phyloP scores from a whole-genome alignment of 2,797 vertebrate species.

The Halcyon badia region DNA sequence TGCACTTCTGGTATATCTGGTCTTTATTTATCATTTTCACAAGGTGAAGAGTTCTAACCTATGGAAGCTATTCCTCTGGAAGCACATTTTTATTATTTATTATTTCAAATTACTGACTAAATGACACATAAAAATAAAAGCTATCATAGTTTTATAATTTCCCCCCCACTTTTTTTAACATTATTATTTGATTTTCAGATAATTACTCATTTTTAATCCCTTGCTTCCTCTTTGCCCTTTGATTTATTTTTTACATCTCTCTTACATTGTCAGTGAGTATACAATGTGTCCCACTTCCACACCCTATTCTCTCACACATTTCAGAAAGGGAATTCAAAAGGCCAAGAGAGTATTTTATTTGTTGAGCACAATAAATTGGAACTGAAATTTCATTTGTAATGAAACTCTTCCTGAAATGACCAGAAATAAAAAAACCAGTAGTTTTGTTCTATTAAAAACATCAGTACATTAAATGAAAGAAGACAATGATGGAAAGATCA shows the following conservation, averaged over 20 bases:
- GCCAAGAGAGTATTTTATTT: neutral
- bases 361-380: neutral
- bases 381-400: neutral
- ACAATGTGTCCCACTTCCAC: neutral
- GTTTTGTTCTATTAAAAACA: neutral
- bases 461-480: neutral
- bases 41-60: neutral
- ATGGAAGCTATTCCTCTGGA: neutral
- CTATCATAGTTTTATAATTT: neutral
- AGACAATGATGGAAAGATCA: neutral
- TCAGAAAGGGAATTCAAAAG: neutral
- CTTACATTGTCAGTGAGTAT: neutral
- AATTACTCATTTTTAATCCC: neutral
- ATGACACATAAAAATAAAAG: neutral
- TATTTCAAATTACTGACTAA: neutral
- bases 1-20: neutral
- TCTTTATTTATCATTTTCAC: neutral
- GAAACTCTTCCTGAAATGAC: neutral
- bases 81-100: neutral
- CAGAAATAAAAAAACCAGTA: neutral
- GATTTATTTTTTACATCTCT: neutral
- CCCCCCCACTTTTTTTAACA: neutral
- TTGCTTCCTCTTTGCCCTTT: neutral
- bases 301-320: neutral
- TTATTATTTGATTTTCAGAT: neutral